A percentile compares a stretch with the other conserved stretches of the same genome.
phyloP scores from a whole-genome alignment of 2,888 invertebrate species.

The Hydropsyche betteni region DNA sequence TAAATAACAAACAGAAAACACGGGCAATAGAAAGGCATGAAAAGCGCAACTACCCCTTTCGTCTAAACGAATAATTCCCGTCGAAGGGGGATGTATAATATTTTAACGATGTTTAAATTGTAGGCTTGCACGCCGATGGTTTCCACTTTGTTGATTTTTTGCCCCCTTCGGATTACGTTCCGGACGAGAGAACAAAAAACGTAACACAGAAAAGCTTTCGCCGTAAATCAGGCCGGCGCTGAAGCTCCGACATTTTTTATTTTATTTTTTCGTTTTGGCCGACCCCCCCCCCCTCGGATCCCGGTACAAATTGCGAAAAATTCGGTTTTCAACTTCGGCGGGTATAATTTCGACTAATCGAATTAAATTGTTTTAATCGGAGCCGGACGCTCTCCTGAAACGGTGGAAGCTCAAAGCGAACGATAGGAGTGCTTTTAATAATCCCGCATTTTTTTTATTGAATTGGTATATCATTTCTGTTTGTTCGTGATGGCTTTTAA shows the following conservation, averaged over 20 bases:
- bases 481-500: no score
- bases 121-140: not conserved
- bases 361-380: not conserved
- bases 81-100: no score
- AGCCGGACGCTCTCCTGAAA: no score
- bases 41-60: no score
- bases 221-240: slow-evolving; percentile 27
- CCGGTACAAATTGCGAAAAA: slow-evolving; percentile 10
- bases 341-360: not conserved
- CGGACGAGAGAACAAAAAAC: slow-evolving; percentile 22
- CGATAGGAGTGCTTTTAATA: no score
- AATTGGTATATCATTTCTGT: no score
- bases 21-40: no score
- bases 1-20: no score
- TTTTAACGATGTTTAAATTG: no score
- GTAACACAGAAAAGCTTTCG: slow-evolving; percentile 27
- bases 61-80: no score
- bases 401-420: no score
- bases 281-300: not conserved
- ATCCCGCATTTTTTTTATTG: no score
- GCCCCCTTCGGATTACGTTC: slow-evolving; percentile 15
- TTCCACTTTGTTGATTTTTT: slow-evolving; percentile 27
- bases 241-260: not conserved
- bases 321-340: slow-evolving; percentile 14
- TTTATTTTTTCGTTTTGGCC: not conserved